phyloP scores from a whole-genome alignment of 2,113 vertebrate genomes.

The Spheniscus mendiculus region DNA sequence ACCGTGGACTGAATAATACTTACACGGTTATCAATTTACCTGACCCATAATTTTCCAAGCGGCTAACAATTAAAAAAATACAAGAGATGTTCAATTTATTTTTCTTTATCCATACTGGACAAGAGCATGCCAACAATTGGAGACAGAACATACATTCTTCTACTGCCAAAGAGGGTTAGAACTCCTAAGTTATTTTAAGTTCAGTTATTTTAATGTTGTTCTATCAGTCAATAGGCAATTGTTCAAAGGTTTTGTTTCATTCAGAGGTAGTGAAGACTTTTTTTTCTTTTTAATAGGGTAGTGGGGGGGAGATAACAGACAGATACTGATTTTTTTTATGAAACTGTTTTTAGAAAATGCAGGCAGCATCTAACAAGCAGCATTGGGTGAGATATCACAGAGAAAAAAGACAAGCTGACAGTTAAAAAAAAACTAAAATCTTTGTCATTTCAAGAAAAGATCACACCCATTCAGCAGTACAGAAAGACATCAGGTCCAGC shows the following conservation, averaged over 20 bases:
- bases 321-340: background rate
- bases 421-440: background rate
- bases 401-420: background rate
- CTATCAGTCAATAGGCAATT: background rate
- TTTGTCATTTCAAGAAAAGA: background rate
- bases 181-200: background rate
- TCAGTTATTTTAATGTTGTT: background rate
- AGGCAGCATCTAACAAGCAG: background rate
- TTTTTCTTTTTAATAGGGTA: background rate
- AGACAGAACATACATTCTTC: conserved; percentile 51
- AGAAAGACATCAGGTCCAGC: background rate
- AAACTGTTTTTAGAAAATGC: background rate
- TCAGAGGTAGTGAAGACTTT: background rate
- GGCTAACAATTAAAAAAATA: conserved; percentile 84
- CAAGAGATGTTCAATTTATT: conserved; percentile 78
- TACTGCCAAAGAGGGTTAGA: background rate
- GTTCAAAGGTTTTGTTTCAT: background rate
- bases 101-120: conserved; percentile 44
- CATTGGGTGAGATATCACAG: background rate
- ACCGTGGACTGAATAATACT: conserved; percentile 72
- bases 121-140: conserved; percentile 63
- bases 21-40: conserved; percentile 80
- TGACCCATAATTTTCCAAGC: conserved; percentile 82
- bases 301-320: background rate
- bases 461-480: background rate